Conservation (phyloP, 2,888 invertebrate genomes). For the Enchytraeus crypticus region DNA sequence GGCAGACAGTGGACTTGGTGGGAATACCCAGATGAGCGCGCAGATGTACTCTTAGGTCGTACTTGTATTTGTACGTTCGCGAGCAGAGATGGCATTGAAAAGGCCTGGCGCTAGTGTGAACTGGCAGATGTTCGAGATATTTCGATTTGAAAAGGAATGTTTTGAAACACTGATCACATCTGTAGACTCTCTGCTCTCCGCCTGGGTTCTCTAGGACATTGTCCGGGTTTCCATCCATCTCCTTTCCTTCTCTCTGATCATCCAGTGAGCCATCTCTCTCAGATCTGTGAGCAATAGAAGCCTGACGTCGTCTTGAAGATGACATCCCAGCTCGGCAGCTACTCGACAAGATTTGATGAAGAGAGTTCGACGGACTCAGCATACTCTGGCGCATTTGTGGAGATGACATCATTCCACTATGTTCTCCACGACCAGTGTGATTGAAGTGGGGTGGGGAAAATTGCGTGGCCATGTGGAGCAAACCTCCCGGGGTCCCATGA, state of each 20-base stretch:
- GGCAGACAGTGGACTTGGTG: slow-evolving; percentile 28
- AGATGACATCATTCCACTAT: no score
- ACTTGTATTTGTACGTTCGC: slow-evolving; percentile 30
- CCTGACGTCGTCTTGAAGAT: no score
- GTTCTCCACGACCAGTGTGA: neutral
- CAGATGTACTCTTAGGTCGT: slow-evolving; percentile 27
- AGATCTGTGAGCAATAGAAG: no score
- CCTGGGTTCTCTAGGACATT: no score
- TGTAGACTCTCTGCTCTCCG: slow-evolving; percentile 19
- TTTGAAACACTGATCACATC: slow-evolving; percentile 25
- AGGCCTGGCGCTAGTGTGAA: slow-evolving; percentile 27
- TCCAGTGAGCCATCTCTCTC: no score
- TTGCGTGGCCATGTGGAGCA: neutral
- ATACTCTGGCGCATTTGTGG: neutral
- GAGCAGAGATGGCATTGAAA: slow-evolving; percentile 27
- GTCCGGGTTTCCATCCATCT: no score
- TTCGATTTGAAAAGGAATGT: slow-evolving; percentile 28
- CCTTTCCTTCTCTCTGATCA: no score
- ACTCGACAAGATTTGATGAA: no score
- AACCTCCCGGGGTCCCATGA: no score
- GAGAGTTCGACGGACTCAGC: no score
- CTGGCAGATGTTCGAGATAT: slow-evolving; percentile 28
- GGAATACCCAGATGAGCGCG: slow-evolving; percentile 29
- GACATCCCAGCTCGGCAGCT: no score
- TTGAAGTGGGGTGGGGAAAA: neutral